Evolutionary conservation across 2,888 invertebrate genomes (phyloP), one percentile per base, ranked within the genome.

Genomic region (Lasioglossum malachurum): DNA sequence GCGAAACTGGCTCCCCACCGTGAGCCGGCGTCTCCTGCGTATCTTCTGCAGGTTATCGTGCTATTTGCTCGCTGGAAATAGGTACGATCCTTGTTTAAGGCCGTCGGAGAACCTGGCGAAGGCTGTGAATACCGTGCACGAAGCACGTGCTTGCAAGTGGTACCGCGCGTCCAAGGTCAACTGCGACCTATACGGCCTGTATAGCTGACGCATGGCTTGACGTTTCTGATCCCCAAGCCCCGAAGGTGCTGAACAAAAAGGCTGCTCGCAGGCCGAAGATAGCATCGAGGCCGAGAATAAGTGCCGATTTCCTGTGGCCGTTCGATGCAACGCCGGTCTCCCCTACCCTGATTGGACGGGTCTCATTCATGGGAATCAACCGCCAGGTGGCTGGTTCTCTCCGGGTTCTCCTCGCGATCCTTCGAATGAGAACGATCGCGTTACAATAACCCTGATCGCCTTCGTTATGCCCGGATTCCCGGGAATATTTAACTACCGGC

Each of bases 251-350:
- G 76, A 79, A 81, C 78, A 87, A 85, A 82, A 86, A 87, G 86
- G 27, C 49, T 8, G 49, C 49, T 8, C 3, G 75, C 53, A 76
- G 57, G 57, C 77, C 75, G 77, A 80, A 86, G 87, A 86, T 82
- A 82, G 82, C 87, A 80, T 86, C 87, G 87, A 80, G 87, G 87
- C 81, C 80, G 80, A 60, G 86, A 83, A 86, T 86, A 83, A 89
- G 87, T 84, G 44, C 82, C 84, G 86, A 88, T 89, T 88, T 89
- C 82, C 90, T 88, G 80, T 76, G 83, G 78, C 41, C 72, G 71
- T 75, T 75, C 57, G 64, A 57, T 64, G 79, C 74, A 69, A 46
- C n/a, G 46, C 23, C 31, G 27, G 31, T 31, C 49, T 5, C n/a
- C 67, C 64, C 71, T 35, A 46, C 64, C 53, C 53, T 35, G 78